Percentiles rank a stretch among this genome's conserved stretches.
These are phyloP conservation scores for Haplotaxodon microlepis DNA, from an alignment of 2,113 vertebrate species.

Conservation along the genomic window DNA sequence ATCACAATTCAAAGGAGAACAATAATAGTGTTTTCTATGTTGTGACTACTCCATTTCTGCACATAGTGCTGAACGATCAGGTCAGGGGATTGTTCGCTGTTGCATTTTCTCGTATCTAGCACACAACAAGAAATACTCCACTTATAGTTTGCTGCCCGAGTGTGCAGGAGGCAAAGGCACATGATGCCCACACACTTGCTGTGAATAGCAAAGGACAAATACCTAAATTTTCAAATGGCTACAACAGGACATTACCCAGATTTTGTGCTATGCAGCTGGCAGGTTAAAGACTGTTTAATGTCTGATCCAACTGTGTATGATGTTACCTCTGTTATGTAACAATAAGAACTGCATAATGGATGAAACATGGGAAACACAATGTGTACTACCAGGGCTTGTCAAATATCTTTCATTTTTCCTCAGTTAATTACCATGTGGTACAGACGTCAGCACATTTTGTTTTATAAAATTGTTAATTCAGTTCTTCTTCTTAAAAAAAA, in stretches of 20 bases:
- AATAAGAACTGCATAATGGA: background rate
- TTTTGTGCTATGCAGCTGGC: background rate
- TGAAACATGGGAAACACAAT: background rate
- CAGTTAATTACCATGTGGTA: background rate
- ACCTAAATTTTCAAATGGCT: background rate
- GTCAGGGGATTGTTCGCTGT: background rate
- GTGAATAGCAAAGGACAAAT: background rate
- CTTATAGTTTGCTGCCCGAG: background rate
- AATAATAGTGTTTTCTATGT: background rate
- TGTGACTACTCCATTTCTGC: background rate
- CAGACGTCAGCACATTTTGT: background rate
- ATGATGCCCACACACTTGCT: background rate
- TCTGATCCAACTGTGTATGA: background rate
- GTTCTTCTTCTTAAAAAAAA: background rate
- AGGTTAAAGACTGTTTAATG: background rate
- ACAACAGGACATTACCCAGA: background rate
- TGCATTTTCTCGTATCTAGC: background rate
- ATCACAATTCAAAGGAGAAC: background rate
- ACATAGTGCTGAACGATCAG: background rate
- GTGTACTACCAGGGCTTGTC: background rate
- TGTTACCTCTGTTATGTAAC: background rate
- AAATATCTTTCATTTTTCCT: background rate
- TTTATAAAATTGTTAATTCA: background rate
- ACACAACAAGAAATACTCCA: background rate
- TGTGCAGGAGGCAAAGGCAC: background rate